These are phyloP conservation scores for Calyptommatus sinebrachiatus DNA, from an alignment of 2,113 vertebrate species.

Conservation along the genomic window DNA sequence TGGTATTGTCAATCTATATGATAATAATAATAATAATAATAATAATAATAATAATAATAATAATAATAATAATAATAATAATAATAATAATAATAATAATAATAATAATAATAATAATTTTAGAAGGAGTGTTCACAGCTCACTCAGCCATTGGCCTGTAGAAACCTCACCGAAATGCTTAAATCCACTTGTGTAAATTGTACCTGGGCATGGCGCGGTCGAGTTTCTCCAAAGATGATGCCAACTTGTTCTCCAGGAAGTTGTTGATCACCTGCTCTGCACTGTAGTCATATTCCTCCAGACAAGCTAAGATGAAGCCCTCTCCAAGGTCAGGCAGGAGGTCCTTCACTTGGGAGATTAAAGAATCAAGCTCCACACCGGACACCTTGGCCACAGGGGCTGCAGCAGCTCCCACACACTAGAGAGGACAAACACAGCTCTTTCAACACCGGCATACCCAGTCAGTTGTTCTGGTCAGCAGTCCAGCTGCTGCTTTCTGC, in stretches of 20 bases:
- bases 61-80: too few species aligned
- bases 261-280: constrained; percentile 92
- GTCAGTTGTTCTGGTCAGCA: too few species aligned
- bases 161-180: neutral
- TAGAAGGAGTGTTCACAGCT: neutral
- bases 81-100: too few species aligned
- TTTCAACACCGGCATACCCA: too few species aligned
- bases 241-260: constrained; percentile 86
- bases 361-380: constrained; percentile 86
- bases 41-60: too few species aligned
- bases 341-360: constrained; percentile 89
- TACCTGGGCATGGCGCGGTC: constrained; percentile 86
- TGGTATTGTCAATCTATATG: too few species aligned
- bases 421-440: rapidly evolving
- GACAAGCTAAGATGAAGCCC: constrained; percentile 91
- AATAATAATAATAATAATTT: too few species aligned
- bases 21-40: too few species aligned
- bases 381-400: constrained; percentile 37
- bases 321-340: constrained; percentile 90
- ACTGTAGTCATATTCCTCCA: constrained; percentile 82
- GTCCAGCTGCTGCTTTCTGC: too few species aligned
- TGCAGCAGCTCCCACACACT: constrained; percentile 62
- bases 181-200: neutral
- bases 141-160: too few species aligned
- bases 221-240: constrained; percentile 75